Base-by-base conservation (phyloP, 2,888 invertebrate genomes). In the Heliconius ismenius region DNA sequence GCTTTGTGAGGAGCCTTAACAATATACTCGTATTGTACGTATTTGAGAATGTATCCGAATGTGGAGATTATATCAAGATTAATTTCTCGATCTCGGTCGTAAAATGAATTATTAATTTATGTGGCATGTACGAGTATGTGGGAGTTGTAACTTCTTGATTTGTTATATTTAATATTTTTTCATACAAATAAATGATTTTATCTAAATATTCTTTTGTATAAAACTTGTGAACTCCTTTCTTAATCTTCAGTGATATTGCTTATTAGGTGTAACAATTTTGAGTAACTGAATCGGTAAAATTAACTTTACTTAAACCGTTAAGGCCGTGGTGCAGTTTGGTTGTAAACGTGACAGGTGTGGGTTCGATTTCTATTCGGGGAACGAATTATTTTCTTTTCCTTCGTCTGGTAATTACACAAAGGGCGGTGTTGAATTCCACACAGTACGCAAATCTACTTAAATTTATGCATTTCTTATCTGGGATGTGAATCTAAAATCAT, bases 1-100 rank as follows among this genome's bases (percentile, higher is more conserved):
- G 62, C 60, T 67, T 62, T 62, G 15, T 28, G n/a, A 39, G 60
- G 60, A 62, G 18, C 39, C 39, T 62, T 62, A 10, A 62, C 73
- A 73, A 73, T 73, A 62, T n/a, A n/a, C n/a, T n/a, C 28, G 28
- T 73, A 43, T 63, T 21, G 73, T 39, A 24, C 18, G 4, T 72
- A 73, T 73, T 60, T 18, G 73, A 43, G 39, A 62, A 73, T 62
- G 26, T 62, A 43, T 39, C n/a, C 58, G 62, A 62, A 72, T 9
- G n/a, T 28, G 21, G 10, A 13, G 24, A 0, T 26, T 73, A 60
- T 60, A 62, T 73, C 21, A 13, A 62, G 26, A 73, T 43, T 62
- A 32, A 54, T 11, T 28, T 68, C 54, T 36, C 39, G 26, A 62
- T 63, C 26, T 60, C 15, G 3, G 54, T 54, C 13, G 28, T 54